These are phyloP conservation scores for Leptonema lineaticorne DNA, from an alignment of 1,140 invertebrate species.

Conservation along the genomic window DNA sequence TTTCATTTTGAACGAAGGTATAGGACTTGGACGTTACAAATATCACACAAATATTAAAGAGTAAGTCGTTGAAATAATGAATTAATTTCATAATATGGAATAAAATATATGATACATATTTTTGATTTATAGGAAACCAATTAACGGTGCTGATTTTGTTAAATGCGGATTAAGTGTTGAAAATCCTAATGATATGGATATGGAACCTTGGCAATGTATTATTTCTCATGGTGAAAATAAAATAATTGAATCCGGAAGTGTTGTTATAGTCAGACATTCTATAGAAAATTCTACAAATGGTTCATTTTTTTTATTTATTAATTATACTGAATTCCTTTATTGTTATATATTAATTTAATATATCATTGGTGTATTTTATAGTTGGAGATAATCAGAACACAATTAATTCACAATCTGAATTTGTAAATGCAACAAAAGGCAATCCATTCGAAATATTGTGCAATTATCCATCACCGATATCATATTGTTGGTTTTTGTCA, in stretches of 20 bases:
- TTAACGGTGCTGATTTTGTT: slow-evolving; percentile 15
- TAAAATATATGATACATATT: not conserved
- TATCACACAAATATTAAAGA: not conserved
- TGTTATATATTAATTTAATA: not conserved
- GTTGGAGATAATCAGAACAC: not conserved
- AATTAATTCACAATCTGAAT: not conserved
- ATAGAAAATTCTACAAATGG: not conserved
- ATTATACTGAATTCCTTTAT: not conserved
- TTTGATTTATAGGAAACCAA: not conserved
- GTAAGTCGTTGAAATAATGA: not conserved
- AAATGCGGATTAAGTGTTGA: slow-evolving; percentile 27
- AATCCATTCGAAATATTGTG: slow-evolving; percentile 26
- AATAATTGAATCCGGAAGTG: not conserved
- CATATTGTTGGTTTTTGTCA: slow-evolving; percentile 38
- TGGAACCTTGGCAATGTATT: slow-evolving; percentile 27
- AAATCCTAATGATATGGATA: slow-evolving; percentile 7
- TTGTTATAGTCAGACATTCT: not conserved
- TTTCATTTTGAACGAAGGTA: slow-evolving; percentile 25
- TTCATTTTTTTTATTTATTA: not conserved
- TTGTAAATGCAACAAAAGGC: not conserved
- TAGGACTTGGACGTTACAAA: slow-evolving; percentile 26
- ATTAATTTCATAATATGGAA: not conserved
- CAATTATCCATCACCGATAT: slow-evolving; percentile 10
- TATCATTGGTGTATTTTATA: not conserved
- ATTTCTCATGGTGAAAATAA: slow-evolving; percentile 18